Base-by-base conservation (phyloP, 2,888 invertebrate genomes). In the Pseudococcus longispinus region DNA sequence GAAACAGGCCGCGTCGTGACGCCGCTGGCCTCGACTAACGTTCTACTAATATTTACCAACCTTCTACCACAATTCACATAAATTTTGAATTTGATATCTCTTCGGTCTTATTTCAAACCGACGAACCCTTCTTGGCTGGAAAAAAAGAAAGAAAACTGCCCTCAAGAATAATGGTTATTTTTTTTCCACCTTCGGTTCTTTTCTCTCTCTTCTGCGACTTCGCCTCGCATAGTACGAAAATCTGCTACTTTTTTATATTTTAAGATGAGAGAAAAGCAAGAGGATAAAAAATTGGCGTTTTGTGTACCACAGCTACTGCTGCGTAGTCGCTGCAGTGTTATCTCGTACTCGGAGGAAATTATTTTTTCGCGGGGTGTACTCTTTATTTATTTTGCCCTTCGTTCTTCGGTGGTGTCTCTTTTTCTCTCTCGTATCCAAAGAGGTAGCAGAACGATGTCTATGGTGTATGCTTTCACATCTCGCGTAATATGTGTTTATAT, bases 21-120 rank as follows among this genome's bases (percentile, higher is more conserved):
- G 51, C 86, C 51, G 86, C 77, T 86, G 80, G 86, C 86, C 86
- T 74, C 77, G 51, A 55, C 77, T 86, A 86, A 86, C 86, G 86
- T 46, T 77, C 77, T 51, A 86, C 86, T 86, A 86, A 86, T 86
- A 86, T 86, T 86, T 86, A 86, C 86, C 86, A 86, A 86, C 86
- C 86, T 86, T 86, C 86, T 80, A 86, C 86, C 86, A 77, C 80
- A 86, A 86, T 86, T 86, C 80, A 86, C 86, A 80, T 86, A 86
- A 86, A 86, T 86, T 86, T 86, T 77, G 77, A 86, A 86, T 70
- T 86, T 86, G 86, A 86, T 86, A 86, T 86, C 86, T 86, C 70
- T 86, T 86, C 77, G 86, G 86, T 86, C 44, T 86, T 60, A 60
- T 84, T 84, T 51, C 55, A 26, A 44, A 26, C 42, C 42, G 44